Evolutionary conservation across 2,113 vertebrate genomes (phyloP).

Genomic region (Lasiurus borealis): DNA sequence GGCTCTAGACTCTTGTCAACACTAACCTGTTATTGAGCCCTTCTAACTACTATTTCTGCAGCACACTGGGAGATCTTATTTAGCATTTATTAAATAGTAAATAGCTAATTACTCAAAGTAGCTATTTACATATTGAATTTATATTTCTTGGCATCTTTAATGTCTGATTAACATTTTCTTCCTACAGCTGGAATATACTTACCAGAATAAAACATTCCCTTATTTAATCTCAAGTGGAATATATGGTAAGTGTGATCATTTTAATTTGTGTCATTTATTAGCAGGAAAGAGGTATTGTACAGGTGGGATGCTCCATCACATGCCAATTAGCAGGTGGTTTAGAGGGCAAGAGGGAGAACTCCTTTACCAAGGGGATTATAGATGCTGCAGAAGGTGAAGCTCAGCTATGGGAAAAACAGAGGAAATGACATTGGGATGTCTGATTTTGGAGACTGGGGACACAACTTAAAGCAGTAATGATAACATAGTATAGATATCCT

Average conservation of each 20-base stretch:
- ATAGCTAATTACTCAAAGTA: slow-evolving; percentile 84
- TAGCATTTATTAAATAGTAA: slow-evolving; percentile 83
- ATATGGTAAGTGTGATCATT: slow-evolving; percentile 81
- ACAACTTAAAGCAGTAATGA: slow-evolving; percentile 42
- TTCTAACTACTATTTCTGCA: slow-evolving; percentile 58
- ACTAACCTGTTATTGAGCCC: slow-evolving; percentile 37
- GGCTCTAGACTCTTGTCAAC: slow-evolving; percentile 45
- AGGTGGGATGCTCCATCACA: slow-evolving; percentile 79
- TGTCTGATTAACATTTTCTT: slow-evolving; percentile 83
- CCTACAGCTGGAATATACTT: slow-evolving; percentile 83
- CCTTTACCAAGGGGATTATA: slow-evolving; percentile 62
- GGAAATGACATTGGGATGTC: slow-evolving; percentile 71
- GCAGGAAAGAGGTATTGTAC: slow-evolving; percentile 73
- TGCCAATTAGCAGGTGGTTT: slow-evolving; percentile 80
- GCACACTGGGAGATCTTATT: slow-evolving; percentile 74
- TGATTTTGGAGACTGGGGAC: slow-evolving; percentile 52
- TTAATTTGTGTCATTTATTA: slow-evolving; percentile 84
- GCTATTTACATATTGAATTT: slow-evolving; percentile 84
- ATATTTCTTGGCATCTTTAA: slow-evolving; percentile 84
- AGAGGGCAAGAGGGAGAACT: slow-evolving; percentile 79
- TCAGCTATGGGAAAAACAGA: slow-evolving; percentile 47
- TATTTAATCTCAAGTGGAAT: slow-evolving; percentile 84
- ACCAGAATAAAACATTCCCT: slow-evolving; percentile 79
- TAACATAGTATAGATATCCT: background rate
- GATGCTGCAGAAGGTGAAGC: slow-evolving; percentile 64